Percentiles rank a stretch among this genome's conserved stretches.
phyloP scores from a whole-genome alignment of 2,797 vertebrate species.

The Mormyrops boulengeri region DNA sequence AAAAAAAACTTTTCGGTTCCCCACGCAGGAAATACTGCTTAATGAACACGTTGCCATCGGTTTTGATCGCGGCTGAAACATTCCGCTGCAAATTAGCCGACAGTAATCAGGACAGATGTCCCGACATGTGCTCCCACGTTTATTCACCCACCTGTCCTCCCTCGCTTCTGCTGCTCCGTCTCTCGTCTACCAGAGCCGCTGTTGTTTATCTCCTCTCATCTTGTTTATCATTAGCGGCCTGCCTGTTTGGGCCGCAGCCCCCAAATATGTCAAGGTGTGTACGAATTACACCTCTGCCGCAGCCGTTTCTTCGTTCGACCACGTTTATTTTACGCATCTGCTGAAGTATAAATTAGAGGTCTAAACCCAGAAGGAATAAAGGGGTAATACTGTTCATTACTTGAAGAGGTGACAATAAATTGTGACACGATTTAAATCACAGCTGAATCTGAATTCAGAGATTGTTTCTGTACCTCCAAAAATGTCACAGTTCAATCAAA shows the following conservation, averaged over 20 bases:
- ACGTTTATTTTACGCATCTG: not conserved
- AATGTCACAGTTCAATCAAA: not conserved
- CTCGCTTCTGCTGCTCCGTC: slow-evolving; percentile 52
- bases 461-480: not conserved
- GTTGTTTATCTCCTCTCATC: slow-evolving; percentile 65
- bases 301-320: not conserved
- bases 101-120: slow-evolving; percentile 75
- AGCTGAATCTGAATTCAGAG: not conserved
- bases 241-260: slow-evolving; percentile 16
- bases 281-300: slow-evolving; percentile 16
- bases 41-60: slow-evolving; percentile 50
- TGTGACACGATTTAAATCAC: not conserved
- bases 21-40: slow-evolving; percentile 19
- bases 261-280: not conserved
- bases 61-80: slow-evolving; percentile 69
- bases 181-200: slow-evolving; percentile 67
- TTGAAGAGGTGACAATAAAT: not conserved
- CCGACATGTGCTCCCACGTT: slow-evolving; percentile 69
- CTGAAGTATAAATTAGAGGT: not conserved
- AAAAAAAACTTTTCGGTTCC: not conserved
- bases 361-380: not conserved
- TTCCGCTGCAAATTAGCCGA: slow-evolving; percentile 69
- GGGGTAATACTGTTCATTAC: not conserved
- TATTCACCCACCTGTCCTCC: slow-evolving; percentile 57
- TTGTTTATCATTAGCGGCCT: slow-evolving; percentile 62